A percentile compares a stretch with the other conserved stretches of the same genome.
Conservation (phyloP, 2,113 vertebrate species). For the Talpa occidentalis region DNA sequence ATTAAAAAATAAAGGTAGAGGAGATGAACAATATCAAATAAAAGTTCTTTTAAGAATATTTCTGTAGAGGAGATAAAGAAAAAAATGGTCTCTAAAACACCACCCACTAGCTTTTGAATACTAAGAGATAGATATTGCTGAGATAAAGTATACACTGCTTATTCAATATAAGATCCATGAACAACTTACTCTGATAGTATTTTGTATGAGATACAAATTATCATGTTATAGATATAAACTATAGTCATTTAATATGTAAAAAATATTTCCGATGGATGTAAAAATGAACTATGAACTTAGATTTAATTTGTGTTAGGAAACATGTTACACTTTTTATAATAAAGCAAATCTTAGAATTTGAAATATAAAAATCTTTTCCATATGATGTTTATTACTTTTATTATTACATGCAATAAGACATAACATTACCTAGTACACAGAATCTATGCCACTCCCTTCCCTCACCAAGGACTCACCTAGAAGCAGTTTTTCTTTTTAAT, state of each 20-base stretch:
- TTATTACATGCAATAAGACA: background rate
- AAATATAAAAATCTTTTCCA: background rate
- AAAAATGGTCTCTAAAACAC: background rate
- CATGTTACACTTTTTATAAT: background rate
- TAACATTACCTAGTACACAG: background rate
- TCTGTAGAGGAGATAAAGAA: background rate
- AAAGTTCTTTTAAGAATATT: background rate
- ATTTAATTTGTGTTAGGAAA: background rate
- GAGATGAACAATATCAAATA: background rate
- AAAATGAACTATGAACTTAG: background rate
- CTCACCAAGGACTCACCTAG: slow-evolving; percentile 40
- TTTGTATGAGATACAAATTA: background rate
- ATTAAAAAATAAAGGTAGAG: background rate
- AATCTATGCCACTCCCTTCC: background rate
- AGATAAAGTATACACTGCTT: background rate
- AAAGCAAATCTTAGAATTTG: background rate
- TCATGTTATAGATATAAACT: background rate
- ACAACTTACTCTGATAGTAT: background rate
- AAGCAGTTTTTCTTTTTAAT: background rate
- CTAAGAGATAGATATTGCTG: background rate
- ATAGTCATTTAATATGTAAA: background rate
- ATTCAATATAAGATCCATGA: background rate
- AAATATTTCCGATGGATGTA: background rate
- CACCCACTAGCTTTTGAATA: background rate
- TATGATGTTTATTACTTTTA: background rate